phyloP scores from a whole-genome alignment of 2,797 vertebrate species.

The Cheirogaleus major region DNA sequence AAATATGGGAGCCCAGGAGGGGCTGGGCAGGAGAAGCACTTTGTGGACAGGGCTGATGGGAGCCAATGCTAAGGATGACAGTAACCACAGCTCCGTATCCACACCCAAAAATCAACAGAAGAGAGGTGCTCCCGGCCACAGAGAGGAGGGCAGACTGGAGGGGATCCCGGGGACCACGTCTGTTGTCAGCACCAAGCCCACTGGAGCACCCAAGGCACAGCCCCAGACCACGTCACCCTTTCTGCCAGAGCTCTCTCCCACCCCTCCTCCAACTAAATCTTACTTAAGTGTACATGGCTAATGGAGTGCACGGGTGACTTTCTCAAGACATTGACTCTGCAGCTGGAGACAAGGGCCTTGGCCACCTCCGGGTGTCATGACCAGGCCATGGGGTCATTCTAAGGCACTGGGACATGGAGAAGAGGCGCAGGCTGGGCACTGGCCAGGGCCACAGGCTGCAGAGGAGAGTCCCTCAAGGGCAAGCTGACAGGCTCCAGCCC shows the following conservation, averaged over 20 bases:
- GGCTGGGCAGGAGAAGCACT: neutral
- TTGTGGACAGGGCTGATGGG: accelerated
- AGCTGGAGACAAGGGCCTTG: neutral
- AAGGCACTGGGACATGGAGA: accelerated
- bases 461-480: no score
- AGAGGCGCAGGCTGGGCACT: neutral
- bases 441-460: neutral
- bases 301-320: accelerated
- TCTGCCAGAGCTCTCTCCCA: no score
- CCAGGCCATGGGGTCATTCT: neutral
- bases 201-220: neutral
- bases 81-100: accelerated
- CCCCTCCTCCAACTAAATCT: neutral
- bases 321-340: neutral
- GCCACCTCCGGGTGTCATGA: accelerated
- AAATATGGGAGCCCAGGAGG: accelerated
- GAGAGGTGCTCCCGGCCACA: accelerated
- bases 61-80: accelerated
- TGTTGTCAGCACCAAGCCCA: neutral
- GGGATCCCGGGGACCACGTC: no score
- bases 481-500: neutral
- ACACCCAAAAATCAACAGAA: accelerated
- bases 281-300: accelerated
- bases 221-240: neutral
- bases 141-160: no score